Base-by-base conservation (phyloP, 2,888 invertebrate species). In the Agapetus fuscipes region DNA sequence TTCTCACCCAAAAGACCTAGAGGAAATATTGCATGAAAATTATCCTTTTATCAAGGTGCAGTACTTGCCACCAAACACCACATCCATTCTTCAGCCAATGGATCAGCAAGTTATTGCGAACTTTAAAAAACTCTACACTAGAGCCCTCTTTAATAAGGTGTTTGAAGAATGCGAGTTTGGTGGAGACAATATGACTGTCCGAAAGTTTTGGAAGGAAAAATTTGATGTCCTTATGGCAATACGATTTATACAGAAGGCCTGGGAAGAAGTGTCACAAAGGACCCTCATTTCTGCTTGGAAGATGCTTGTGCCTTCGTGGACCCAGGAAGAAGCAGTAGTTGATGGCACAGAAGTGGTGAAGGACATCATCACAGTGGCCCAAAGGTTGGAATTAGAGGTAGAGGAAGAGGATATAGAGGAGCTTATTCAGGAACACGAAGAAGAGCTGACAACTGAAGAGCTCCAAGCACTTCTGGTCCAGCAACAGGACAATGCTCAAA, bases 401-500 rank as follows among this genome's bases (percentile, higher is more conserved):
- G 40, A 42, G 33, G 34, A 44, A 20, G 36, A 11, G 15, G 36
- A 42, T 34, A n/a, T n/a, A n/a, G 10, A 34, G 34, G 34, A 34
- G 34, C 34, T 27, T 34, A 27, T 41, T 29, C 40, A 42, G 28
- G 42, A 42, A 25, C 42, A 42, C 39, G 4, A 30, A 33, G 30
- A 40, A 36, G 36, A 46, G 33, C 35, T 46, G 40, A 43, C 43
- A 39, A 46, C 40, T 33, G 30, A 40, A 36, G 36, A 46, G 33
- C 38, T 46, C 37, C 38, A 45, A 46, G 34, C 41, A 40, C 46
- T 39, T 39, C 38, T 37, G 40, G 33, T 20, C 39, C 34, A 36
- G 28, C 46, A 45, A 44, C 46, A 46, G 34, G 42, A 42, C 34
- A 41, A 42, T 34, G 39, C 39, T 42, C 39, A 34, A 41, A 42